Conservation (phyloP, 2,113 vertebrate species). For the Seriola dumerili region DNA sequence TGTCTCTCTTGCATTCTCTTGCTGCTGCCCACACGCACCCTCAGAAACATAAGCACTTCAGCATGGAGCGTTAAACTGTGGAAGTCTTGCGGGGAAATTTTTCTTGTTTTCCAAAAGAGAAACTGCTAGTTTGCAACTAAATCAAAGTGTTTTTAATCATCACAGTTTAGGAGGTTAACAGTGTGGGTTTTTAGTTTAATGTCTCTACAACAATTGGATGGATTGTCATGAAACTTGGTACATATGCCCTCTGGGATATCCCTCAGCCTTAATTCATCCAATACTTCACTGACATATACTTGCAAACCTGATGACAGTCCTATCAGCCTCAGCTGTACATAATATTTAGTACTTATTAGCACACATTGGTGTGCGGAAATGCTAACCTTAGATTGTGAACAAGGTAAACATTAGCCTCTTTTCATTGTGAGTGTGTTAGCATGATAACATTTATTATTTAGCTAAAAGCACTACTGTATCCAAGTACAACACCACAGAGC, state of each 20-base stretch:
- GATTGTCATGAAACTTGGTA: too few relatives aligned
- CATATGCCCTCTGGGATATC: too few relatives aligned
- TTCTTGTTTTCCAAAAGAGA: background rate
- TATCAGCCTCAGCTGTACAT: background rate
- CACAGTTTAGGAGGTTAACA: background rate
- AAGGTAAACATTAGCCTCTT: background rate
- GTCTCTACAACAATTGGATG: too few relatives aligned
- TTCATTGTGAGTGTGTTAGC: background rate
- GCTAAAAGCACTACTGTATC: background rate
- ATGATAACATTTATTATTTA: background rate
- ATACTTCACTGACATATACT: too few relatives aligned
- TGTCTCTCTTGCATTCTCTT: conserved; percentile 15
- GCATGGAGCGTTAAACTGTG: background rate
- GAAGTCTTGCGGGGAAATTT: background rate
- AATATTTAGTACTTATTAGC: background rate
- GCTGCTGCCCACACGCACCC: background rate
- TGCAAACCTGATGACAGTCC: too few relatives aligned
- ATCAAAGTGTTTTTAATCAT: background rate
- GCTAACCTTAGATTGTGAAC: background rate
- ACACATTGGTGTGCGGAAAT: background rate
- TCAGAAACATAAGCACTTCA: background rate
- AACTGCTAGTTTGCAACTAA: background rate
- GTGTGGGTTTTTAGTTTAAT: background rate
- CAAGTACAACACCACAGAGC: background rate
- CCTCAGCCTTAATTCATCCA: too few relatives aligned